Base-by-base conservation (phyloP, 2,888 invertebrate species). In the Corythucha ciliata region DNA sequence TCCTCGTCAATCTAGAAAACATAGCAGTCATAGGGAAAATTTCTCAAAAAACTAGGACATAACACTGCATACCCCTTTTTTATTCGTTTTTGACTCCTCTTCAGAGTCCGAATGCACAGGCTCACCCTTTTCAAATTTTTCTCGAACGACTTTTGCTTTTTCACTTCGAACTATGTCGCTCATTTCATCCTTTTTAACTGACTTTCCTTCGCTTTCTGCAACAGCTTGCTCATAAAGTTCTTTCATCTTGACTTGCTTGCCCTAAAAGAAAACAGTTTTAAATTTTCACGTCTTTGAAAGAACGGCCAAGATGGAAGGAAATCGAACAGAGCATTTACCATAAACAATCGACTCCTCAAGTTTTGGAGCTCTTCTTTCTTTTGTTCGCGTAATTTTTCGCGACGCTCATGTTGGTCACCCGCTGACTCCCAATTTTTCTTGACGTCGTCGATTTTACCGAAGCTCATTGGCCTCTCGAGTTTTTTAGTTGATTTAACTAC, bases 221-320 rank as follows among this genome's bases (percentile, higher is more conserved):
- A 90, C 85, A 0, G 90, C 90, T 64, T 89, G 88, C 64, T 91
- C 90, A 66, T 91, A 91, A 76, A 87, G 80, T 65, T 90, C 90
- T 66, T 90, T 91, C 70, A 91, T 84, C 64, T 87, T 87, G 0
- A 81, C 87, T 70, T 89, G 89, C 66, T 89, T 89, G 10, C 89
- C 89, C 82, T 83, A 69, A 14, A 72, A 72, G 44, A 62, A 64
- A 27, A 46, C n/a, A 47, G 33, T 12, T 26, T 4, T 40, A 48
- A 7, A 10, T 36, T 16, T 4, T 33, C 16, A n/a, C 33, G 16
- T 4, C 33, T 33, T 3, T 14, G 20, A 39, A 39, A 36, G 14
- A 39, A 14, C 16, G 4, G 5, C 7, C 21, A 18, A 42, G n/a
- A n/a, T n/a, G n/a, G n/a, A 42, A 42, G 7, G 16, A 25, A 42